Percentiles rank a stretch among this genome's conserved stretches.
Conservation (phyloP, 2,113 vertebrate species). For the Morone saxatilis region DNA sequence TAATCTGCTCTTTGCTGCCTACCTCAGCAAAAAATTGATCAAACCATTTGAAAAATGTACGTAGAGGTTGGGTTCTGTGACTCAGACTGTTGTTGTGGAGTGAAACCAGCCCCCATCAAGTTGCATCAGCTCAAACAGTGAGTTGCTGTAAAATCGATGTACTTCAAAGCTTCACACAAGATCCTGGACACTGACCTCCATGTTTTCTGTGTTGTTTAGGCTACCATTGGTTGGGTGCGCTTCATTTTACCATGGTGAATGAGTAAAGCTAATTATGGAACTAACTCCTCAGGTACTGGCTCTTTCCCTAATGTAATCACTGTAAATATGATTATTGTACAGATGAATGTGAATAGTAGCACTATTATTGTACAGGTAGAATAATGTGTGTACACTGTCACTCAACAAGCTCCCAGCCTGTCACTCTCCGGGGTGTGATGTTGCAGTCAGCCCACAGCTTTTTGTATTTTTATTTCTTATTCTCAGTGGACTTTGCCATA, state of each 20-base stretch:
- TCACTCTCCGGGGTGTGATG: conserved; percentile 49
- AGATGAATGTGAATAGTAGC: conserved; percentile 82
- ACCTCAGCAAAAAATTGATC: conserved; percentile 55
- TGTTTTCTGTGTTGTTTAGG: conserved; percentile 47
- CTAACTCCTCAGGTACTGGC: conserved; percentile 80
- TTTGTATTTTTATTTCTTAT: conserved; percentile 62
- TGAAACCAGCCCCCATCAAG: conserved; percentile 16
- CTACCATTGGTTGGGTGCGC: conserved; percentile 35
- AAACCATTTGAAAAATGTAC: conserved; percentile 10
- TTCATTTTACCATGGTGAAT: conserved; percentile 58
- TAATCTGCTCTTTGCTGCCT: conserved; percentile 57
- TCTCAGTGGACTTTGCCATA: conserved; percentile 57
- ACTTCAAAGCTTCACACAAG: conserved; percentile 16
- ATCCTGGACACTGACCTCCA: conserved; percentile 1
- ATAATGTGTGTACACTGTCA: conserved; percentile 69
- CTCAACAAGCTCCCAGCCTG: conserved; percentile 45
- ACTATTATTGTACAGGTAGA: conserved; percentile 80
- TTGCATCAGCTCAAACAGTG: conserved; percentile 18
- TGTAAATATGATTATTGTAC: conserved; percentile 83
- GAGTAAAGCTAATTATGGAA: conserved; percentile 67
- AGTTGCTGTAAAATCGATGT: conserved; percentile 19
- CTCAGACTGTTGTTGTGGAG: conserved; percentile 2
- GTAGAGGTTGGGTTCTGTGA: conserved; percentile 36
- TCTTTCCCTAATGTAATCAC: conserved; percentile 74
- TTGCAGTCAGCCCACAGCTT: conserved; percentile 53